These are phyloP conservation scores for Agonum fuliginosum DNA, from an alignment of 2,888 invertebrate species.

Conservation along the genomic window DNA sequence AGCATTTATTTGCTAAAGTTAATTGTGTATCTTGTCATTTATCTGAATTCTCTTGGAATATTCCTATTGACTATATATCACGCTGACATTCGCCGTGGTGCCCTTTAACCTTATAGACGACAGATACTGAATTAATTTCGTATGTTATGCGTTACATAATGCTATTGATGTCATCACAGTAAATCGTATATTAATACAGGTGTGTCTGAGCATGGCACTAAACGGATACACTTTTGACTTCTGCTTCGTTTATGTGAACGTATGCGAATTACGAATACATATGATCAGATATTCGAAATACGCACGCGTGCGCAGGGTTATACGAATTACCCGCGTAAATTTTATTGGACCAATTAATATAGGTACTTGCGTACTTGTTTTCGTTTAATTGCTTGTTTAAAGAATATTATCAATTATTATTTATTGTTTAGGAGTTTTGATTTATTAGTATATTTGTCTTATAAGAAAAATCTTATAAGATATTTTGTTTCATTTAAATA, in stretches of 20 bases:
- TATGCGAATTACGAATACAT: constrained; percentile 9
- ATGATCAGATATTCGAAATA: background rate
- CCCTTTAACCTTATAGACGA: constrained; percentile 40
- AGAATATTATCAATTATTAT: too few species aligned
- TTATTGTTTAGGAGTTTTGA: too few species aligned
- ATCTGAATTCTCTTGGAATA: background rate
- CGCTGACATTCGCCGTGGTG: background rate
- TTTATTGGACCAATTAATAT: constrained; percentile 23
- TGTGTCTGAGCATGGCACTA: constrained; percentile 23
- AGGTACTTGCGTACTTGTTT: constrained; percentile 26
- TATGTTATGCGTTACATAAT: constrained; percentile 49
- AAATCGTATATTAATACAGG: constrained; percentile 50
- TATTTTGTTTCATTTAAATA: too few species aligned
- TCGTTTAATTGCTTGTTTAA: constrained; percentile 16
- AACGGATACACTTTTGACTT: too few species aligned
- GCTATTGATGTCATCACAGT: constrained; percentile 48
- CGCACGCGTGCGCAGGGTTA: constrained; percentile 5
- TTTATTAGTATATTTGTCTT: too few species aligned
- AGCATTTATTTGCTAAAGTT: constrained; percentile 3
- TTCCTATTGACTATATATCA: background rate
- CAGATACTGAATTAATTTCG: constrained; percentile 40
- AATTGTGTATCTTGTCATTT: background rate
- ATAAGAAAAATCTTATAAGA: too few species aligned
- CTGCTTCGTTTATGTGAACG: constrained; percentile 20
- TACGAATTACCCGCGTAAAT: constrained; percentile 34